Evolutionary conservation across 2,888 invertebrate genomes (phyloP), one percentile per base, ranked within the genome.

Genomic region (Cephus nigrinus): DNA sequence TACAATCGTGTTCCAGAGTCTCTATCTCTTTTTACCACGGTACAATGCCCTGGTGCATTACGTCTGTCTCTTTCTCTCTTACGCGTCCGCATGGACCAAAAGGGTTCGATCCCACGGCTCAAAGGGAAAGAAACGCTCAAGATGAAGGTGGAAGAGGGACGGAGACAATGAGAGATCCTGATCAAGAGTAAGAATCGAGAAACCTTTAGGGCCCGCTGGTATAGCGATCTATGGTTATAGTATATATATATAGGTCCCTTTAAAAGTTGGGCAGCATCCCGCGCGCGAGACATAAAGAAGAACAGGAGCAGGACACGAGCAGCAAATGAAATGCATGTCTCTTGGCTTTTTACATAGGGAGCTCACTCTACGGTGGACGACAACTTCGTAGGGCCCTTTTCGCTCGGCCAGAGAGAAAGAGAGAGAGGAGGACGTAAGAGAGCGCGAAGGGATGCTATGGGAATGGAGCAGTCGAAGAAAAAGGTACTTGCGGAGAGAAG

Each of bases 241-340:
- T 69, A 30, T 69, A 30, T 32, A 31, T 15, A 32, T 69, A 32
- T 32, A 32, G 30, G 30, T 12, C 69, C 32, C 11, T 23, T 30
- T 69, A 69, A 32, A 69, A 30, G 69, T 32, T 31, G 31, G 30
- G 69, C 30, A 32, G 32, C 69, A 32, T 69, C 32, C 69, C 69
- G 69, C 69, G 69, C 32, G 68, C 35, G 69, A 82, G 80, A 84
- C 85, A 86, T 84, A 86, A 86, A 86, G 86, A 84, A 86, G 84
- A 84, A 84, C 84, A 84, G 83, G 82, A 85, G 82, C 82, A 87
- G 85, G 84, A 86, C 88, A 86, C 87, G 85, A 84, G 87, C 86
- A 84, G 85, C 88, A 86, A 88, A 88, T 86, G 88, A 89, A 88
- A 89, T 87, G 88, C 88, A 86, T 86, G 87, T 89, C 87, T 85